Evolutionary conservation across 2,888 invertebrate genomes (phyloP).

Genomic region (Ormyrus nitidulus): DNA sequence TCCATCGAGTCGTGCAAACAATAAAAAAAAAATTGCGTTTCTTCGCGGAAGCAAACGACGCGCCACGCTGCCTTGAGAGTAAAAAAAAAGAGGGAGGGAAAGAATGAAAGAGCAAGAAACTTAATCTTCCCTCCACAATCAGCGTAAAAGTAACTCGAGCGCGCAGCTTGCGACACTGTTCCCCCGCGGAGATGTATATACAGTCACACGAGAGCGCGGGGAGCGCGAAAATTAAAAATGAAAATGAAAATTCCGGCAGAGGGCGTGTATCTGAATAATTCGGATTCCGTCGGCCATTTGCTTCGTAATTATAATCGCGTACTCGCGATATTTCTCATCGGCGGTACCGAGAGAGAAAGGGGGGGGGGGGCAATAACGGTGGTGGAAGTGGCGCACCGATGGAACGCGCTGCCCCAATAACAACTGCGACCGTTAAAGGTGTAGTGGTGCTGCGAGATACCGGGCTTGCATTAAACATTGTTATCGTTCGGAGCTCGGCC

Average conservation of each 20-base stretch:
- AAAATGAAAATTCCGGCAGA: conserved; percentile 21
- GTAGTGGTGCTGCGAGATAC: not conserved
- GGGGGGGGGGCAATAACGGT: too few relatives aligned
- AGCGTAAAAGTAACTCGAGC: not conserved
- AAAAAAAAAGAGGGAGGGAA: too few relatives aligned
- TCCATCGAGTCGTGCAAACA: not conserved
- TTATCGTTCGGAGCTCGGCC: conserved; percentile 11
- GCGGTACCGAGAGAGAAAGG: not conserved
- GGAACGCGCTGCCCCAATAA: conserved; percentile 6
- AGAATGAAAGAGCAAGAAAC: not conserved
- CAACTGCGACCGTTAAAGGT: conserved; percentile 35
- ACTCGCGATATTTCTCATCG: conserved; percentile 30
- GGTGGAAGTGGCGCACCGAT: too few relatives aligned
- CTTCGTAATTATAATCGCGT: conserved; percentile 20
- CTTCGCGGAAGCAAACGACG: not conserved
- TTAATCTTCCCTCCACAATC: conserved; percentile 21
- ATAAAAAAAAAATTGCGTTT: not conserved
- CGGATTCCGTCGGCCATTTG: not conserved
- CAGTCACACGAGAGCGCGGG: too few relatives aligned
- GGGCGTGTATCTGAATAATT: conserved; percentile 31
- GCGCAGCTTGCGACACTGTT: too few relatives aligned
- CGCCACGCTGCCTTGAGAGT: not conserved
- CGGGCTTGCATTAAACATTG: conserved; percentile 43
- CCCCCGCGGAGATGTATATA: too few relatives aligned
- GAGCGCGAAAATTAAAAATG: conserved; percentile 32